Percentiles rank a stretch among this genome's conserved stretches.
Evolutionary conservation across 2,888 invertebrate species (phyloP).

Genomic region (Alentia gelatinosa): DNA sequence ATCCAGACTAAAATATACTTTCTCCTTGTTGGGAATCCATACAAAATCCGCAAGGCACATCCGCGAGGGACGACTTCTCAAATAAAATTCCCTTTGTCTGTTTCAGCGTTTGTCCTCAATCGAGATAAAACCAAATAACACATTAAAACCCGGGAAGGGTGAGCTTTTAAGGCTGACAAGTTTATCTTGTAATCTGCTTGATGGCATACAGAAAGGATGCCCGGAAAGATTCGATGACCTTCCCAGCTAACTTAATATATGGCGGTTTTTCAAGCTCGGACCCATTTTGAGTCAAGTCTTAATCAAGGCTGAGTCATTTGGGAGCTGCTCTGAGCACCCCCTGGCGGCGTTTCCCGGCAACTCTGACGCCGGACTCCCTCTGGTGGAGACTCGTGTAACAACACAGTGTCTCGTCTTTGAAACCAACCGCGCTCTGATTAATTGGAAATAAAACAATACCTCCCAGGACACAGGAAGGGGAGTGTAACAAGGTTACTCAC

Average conservation of each 20-base stretch:
- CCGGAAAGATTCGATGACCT: neutral
- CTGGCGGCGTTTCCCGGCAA: neutral
- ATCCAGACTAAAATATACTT: too few species aligned
- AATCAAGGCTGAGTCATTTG: neutral
- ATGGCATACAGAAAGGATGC: neutral
- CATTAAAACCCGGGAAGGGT: neutral
- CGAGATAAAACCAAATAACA: neutral
- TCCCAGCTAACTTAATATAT: neutral
- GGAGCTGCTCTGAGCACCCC: neutral
- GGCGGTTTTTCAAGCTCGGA: neutral
- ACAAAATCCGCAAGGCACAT: too few species aligned
- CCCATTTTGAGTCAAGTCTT: neutral
- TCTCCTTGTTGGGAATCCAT: too few species aligned
- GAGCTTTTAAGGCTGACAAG: neutral
- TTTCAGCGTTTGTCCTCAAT: neutral
- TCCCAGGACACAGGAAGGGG: neutral
- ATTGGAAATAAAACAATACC: conserved; percentile 45
- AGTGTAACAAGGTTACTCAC: conserved; percentile 26
- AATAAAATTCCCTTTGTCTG: neutral
- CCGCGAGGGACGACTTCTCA: neutral
- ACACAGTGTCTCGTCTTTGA: neutral
- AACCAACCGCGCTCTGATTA: conserved; percentile 22
- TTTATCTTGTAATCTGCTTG: conserved; percentile 8
- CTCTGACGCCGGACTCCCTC: neutral
- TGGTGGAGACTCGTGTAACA: neutral